These are phyloP conservation scores for Lepus americanus DNA, from an alignment of 2,113 vertebrate genomes.

Conservation along the genomic window DNA sequence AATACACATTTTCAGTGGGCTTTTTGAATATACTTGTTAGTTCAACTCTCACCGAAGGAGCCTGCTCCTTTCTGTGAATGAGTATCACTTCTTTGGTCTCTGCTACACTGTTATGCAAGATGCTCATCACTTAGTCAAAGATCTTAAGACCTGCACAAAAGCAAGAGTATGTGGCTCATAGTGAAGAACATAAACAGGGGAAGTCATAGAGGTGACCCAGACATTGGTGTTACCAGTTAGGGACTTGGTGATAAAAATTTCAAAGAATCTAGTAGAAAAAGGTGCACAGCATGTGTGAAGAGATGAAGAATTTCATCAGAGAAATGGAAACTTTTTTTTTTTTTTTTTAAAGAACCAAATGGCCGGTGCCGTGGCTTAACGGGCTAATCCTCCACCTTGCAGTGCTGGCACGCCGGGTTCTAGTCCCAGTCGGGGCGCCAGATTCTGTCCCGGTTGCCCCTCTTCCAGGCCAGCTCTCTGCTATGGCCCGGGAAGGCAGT, in stretches of 20 bases:
- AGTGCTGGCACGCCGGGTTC: no score
- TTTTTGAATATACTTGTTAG: no score
- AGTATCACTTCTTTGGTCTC: not conserved
- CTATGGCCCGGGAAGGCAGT: no score
- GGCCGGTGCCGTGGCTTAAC: no score
- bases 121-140: not conserved
- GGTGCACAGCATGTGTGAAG: not conserved
- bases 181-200: not conserved
- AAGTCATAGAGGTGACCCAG: not conserved
- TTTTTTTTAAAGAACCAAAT: not conserved
- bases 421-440: no score
- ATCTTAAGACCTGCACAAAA: not conserved
- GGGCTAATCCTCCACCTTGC: no score
- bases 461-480: no score
- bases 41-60: not conserved
- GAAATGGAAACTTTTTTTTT: not conserved
- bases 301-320: slow-evolving; percentile 16
- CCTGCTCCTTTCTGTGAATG: not conserved
- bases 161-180: not conserved
- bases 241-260: slow-evolving; percentile 8
- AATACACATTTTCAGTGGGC: no score
- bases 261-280: not conserved
- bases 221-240: not conserved
- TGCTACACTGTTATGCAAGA: not conserved
- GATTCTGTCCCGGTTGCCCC: no score